Percentiles rank a stretch among this genome's conserved stretches.
These are phyloP conservation scores for Dallia pectoralis DNA, from an alignment of 2,797 vertebrate genomes.

Conservation along the genomic window DNA sequence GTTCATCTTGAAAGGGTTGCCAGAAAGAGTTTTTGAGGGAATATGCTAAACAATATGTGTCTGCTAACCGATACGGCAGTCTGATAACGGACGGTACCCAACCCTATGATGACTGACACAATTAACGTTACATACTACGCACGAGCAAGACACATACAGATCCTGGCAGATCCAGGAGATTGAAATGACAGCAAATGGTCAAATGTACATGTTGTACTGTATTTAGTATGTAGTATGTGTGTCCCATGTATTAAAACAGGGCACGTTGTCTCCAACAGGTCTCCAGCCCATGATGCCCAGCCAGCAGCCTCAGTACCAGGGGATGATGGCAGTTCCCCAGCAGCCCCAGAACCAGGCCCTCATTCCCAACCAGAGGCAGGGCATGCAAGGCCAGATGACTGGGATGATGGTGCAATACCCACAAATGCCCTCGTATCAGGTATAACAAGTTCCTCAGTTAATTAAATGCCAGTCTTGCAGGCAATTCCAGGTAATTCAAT, in stretches of 20 bases:
- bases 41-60: too few relatives aligned
- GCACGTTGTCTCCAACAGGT: conserved; percentile 66
- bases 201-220: too few relatives aligned
- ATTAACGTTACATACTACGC: too few relatives aligned
- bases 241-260: not conserved
- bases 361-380: conserved; percentile 84
- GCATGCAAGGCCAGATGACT: conserved; percentile 90
- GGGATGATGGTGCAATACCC: conserved; percentile 98
- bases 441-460: conserved; percentile 45
- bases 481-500: not conserved
- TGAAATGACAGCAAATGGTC: too few relatives aligned
- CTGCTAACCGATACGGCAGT: too few relatives aligned
- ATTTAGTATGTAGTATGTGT: too few relatives aligned
- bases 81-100: too few relatives aligned
- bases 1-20: too few relatives aligned
- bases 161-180: too few relatives aligned
- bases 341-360: conserved; percentile 89
- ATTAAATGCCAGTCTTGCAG: not conserved
- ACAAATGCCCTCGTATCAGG: conserved; percentile 97
- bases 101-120: too few relatives aligned
- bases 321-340: conserved; percentile 91
- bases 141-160: too few relatives aligned
- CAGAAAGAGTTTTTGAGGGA: too few relatives aligned
- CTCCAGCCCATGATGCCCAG: conserved; percentile 93
- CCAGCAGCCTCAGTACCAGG: conserved; percentile 92